Evolutionary conservation across 2,888 invertebrate species (phyloP).

Genomic region (Dendrolimus pini): DNA sequence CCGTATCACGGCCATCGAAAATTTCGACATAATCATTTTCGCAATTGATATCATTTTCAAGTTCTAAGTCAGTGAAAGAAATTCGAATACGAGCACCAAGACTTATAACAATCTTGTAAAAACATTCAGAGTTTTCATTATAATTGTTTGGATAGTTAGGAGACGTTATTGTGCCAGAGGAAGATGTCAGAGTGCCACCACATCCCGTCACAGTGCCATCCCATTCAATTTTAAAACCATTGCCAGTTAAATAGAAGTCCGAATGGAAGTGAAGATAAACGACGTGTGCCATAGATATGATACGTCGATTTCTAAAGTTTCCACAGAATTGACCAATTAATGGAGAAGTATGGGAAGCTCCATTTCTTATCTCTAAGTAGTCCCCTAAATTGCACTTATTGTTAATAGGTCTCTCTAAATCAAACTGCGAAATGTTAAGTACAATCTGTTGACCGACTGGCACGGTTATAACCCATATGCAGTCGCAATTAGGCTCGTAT

Average conservation of each 20-base stretch:
- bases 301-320: slow-evolving; percentile 71
- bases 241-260: slow-evolving; percentile 77
- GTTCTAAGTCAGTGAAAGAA: slow-evolving; percentile 82
- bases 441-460: slow-evolving; percentile 83
- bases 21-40: slow-evolving; percentile 82
- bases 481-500: slow-evolving; percentile 84
- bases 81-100: slow-evolving; percentile 83
- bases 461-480: slow-evolving; percentile 87
- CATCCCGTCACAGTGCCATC: slow-evolving; percentile 79
- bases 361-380: slow-evolving; percentile 82
- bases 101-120: slow-evolving; percentile 85
- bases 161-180: slow-evolving; percentile 85
- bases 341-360: slow-evolving; percentile 82
- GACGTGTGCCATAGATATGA: slow-evolving; percentile 85
- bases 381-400: slow-evolving; percentile 52
- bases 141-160: slow-evolving; percentile 91
- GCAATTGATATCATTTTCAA: slow-evolving; percentile 79
- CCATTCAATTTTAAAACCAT: slow-evolving; percentile 81
- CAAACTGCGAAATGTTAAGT: slow-evolving; percentile 74
- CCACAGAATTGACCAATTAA: slow-evolving; percentile 90
- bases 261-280: slow-evolving; percentile 86
- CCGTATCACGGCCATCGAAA: slow-evolving; percentile 79
- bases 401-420: slow-evolving; percentile 75
- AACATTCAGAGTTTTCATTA: slow-evolving; percentile 83
- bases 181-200: slow-evolving; percentile 84